A percentile compares a stretch with the other conserved stretches of the same genome.
Evolutionary conservation across 2,113 vertebrate genomes (phyloP).

Genomic region (Perccottus glenii): DNA sequence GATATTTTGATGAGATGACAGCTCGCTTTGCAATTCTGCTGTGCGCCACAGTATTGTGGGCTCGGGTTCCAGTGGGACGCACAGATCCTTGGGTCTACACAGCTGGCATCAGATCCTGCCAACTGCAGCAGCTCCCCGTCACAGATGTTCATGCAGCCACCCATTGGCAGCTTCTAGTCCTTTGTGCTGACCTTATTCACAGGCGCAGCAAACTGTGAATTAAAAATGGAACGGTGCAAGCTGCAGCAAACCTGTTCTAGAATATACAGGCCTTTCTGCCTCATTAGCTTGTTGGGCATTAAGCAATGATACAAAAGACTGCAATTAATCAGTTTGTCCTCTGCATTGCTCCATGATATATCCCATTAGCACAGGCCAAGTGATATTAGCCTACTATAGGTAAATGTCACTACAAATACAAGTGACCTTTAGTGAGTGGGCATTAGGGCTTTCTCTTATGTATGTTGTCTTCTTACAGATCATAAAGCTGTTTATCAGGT

Average conservation of each 20-base stretch:
- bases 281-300: conserved; percentile 12
- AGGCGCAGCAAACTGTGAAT: conserved; percentile 28
- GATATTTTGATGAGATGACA: conserved; percentile 71
- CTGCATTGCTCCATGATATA: background rate
- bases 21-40: conserved; percentile 55
- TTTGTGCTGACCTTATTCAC: conserved; percentile 66
- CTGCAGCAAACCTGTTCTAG: conserved; percentile 13
- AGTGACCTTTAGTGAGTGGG: background rate
- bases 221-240: conserved; percentile 15
- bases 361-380: conserved; percentile 2
- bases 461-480: too few relatives aligned
- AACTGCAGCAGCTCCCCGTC: conserved; percentile 56
- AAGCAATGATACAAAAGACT: background rate
- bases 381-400: background rate
- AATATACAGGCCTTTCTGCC: background rate
- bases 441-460: background rate
- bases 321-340: background rate
- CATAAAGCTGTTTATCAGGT: too few relatives aligned
- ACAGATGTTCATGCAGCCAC: conserved; percentile 70
- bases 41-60: conserved; percentile 45
- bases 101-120: conserved; percentile 63
- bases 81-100: conserved; percentile 61
- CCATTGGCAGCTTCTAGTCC: conserved; percentile 41
- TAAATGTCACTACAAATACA: background rate
- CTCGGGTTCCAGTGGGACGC: conserved; percentile 47